phyloP scores from a whole-genome alignment of 1,140 invertebrate genomes.

The Neuroterus valhalla region DNA sequence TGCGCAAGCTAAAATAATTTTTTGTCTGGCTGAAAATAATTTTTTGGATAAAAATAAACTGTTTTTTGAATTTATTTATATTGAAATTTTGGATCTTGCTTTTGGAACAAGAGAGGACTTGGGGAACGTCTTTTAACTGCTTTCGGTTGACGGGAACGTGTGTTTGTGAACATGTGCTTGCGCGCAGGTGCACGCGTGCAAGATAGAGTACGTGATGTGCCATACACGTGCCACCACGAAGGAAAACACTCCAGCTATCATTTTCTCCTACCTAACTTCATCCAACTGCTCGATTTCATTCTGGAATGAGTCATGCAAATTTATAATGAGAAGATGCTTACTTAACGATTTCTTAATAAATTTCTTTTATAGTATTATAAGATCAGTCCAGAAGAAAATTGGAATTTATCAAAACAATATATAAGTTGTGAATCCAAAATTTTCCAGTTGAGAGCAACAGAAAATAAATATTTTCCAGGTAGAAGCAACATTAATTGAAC shows the following conservation, averaged over 20 bases:
- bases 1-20: too few species aligned
- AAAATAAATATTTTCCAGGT: too few species aligned
- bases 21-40: too few species aligned
- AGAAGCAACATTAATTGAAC: too few species aligned
- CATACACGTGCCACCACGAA: neutral
- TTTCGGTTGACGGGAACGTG: neutral
- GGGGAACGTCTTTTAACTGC: neutral
- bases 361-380: too few species aligned
- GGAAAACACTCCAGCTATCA: constrained; percentile 22
- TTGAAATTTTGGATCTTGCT: neutral
- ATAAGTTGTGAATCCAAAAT: too few species aligned
- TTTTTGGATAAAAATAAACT: too few species aligned
- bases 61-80: neutral
- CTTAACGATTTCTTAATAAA: too few species aligned
- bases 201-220: constrained; percentile 17
- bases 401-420: too few species aligned
- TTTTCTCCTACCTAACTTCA: constrained; percentile 7
- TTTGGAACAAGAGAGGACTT: neutral
- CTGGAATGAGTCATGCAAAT: neutral
- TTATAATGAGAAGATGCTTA: neutral
- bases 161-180: neutral
- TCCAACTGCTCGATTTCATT: constrained; percentile 16
- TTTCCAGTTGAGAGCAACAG: too few species aligned
- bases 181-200: neutral
- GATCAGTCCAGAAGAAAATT: too few species aligned